Evolutionary conservation across 2,888 invertebrate genomes (phyloP), one percentile per base, ranked within the genome.

Genomic region (Plebejus melissa): DNA sequence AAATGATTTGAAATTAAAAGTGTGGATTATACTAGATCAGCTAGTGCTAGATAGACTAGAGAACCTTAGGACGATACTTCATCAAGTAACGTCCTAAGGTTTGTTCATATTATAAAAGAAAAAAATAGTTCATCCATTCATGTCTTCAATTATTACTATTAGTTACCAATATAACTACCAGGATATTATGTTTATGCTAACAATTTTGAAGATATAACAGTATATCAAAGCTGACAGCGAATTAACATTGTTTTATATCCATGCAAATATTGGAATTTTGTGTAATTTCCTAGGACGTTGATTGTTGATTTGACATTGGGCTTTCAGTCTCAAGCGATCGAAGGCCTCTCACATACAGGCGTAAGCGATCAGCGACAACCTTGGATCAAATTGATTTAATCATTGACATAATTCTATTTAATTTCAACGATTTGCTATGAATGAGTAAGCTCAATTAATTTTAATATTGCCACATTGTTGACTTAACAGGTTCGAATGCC

Each of bases 281-380:
- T 78, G 32, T 70, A 74, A 76, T 74, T 74, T 75, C 76, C 76
- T 76, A 74, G 76, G 46, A 75, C 69, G 74, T 74, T 69, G 81
- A 88, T 89, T 90, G 87, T 89, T 85, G 81, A 80, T 76, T 80
- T 86, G 86, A 83, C 90, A 89, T 88, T 90, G 88, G 85, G 79
- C 83, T 83, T 74, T 69, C 82, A 82, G 82, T 65, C 77, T 82
- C 81, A 83, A 86, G 81, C 82, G 77, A 84, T 85, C 83, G 87
- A 89, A 89, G 90, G 87, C 85, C 84, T 83, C 80, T 79, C 77
- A 82, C 36, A 75, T 80, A 83, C 75, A 80, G 79, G 79, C 82
- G 80, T 77, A 77, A 79, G 84, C 76, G 77, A 77, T 71, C 57
- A 60, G 13, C 69, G 32, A 16, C 46, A 74, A 65, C 32, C 38